Percentiles rank a stretch among this genome's conserved stretches.
Evolutionary conservation across 2,888 invertebrate species (phyloP).

Genomic region (Alitta virens): DNA sequence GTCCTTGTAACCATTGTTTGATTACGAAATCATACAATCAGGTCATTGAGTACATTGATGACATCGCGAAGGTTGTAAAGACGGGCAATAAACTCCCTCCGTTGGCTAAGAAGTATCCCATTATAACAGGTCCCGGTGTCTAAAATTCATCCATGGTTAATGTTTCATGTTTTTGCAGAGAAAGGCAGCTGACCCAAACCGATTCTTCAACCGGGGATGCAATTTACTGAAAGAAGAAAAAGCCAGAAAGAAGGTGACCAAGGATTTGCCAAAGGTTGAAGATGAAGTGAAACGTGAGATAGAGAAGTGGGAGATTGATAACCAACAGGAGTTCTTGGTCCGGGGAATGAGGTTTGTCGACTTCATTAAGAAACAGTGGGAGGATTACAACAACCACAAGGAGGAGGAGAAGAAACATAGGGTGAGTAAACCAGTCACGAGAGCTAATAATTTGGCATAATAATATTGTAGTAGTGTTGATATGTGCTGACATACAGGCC

Average conservation of each 20-base stretch:
- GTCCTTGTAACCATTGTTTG: no score
- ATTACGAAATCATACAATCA: no score
- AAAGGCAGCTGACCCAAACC: conserved; percentile 72
- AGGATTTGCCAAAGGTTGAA: conserved; percentile 57
- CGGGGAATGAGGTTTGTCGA: conserved; percentile 44
- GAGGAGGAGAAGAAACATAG: conserved; percentile 49
- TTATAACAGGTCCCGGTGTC: no score
- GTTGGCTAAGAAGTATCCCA: no score
- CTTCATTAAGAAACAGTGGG: conserved; percentile 47
- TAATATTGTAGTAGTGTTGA: no score
- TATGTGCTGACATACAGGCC: no score
- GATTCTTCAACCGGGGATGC: conserved; percentile 82
- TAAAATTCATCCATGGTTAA: no score
- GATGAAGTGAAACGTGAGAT: conserved; percentile 44
- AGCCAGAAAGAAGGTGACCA: conserved; percentile 75
- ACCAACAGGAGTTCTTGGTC: conserved; percentile 43
- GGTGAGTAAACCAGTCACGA: conserved; percentile 38
- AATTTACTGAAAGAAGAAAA: conserved; percentile 82
- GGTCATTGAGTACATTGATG: no score
- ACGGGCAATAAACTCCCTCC: no score
- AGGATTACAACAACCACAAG: conserved; percentile 41
- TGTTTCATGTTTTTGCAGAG: no score
- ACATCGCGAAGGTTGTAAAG: no score
- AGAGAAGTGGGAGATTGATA: conserved; percentile 44
- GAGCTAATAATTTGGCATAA: no score